A percentile compares a stretch with the other conserved stretches of the same genome.
Conservation (phyloP, 2,888 invertebrate species). For the Balanococcus diminutus region DNA sequence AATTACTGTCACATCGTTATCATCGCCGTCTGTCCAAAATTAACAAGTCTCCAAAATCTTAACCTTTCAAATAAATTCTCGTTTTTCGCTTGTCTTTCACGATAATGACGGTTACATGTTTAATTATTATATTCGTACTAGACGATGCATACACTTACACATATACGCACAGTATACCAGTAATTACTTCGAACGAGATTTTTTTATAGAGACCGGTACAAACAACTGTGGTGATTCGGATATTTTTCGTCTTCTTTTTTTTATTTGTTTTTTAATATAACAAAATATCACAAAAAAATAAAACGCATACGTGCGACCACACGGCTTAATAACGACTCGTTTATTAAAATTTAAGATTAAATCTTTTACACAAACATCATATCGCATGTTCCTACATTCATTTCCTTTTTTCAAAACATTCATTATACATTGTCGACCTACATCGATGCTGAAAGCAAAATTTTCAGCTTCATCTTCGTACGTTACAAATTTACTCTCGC, state of each 20-base stretch:
- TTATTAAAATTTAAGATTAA: constrained; percentile 42
- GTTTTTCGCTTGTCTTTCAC: constrained; percentile 20
- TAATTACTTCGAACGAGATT: constrained; percentile 7
- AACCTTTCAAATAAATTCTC: constrained; percentile 31
- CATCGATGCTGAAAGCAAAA: constrained; percentile 33
- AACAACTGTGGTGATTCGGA: neutral
- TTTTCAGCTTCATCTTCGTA: neutral
- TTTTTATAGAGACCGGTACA: constrained; percentile 12
- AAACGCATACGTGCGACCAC: neutral
- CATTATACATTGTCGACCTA: constrained; percentile 42
- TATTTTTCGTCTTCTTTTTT: constrained; percentile 17
- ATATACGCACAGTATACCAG: too few species aligned
- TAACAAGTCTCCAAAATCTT: constrained; percentile 34
- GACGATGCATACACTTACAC: neutral
- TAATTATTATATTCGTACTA: constrained; percentile 40
- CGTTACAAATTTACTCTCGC: constrained; percentile 22
- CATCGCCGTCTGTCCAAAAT: constrained; percentile 34
- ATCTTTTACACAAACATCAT: constrained; percentile 42
- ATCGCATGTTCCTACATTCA: constrained; percentile 30
- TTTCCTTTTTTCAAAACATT: constrained; percentile 44
- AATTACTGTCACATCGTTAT: constrained; percentile 41
- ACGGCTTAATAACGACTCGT: constrained; percentile 40
- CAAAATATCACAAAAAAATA: neutral
- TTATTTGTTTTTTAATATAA: neutral
- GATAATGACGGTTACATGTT: constrained; percentile 34